Evolutionary conservation across 2,888 invertebrate genomes (phyloP), one percentile per base, ranked within the genome.

Genomic region (Lepidochrysops patricia): DNA sequence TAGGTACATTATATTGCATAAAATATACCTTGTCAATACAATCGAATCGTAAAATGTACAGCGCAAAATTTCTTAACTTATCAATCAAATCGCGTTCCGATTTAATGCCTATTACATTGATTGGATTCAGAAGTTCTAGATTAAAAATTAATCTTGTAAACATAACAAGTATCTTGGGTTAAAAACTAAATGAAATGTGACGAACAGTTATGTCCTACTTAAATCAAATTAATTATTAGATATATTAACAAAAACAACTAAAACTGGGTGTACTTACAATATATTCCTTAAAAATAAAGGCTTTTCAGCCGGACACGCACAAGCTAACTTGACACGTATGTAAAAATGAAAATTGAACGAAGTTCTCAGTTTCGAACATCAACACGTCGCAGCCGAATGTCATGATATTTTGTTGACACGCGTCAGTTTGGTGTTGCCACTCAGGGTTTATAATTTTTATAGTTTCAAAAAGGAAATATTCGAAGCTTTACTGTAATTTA

Each of bases 301-400:
- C 84, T 74, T 71, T 67, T 49, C 57, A 76, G 85, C 85, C 85
- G 72, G 72, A 77, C 80, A 73, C 83, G 84, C 76, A 73, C 83
- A 82, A 82, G 71, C 72, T 77, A 68, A 71, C 76, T 80, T 87
- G 88, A 89, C 88, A 89, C 88, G 88, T 89, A 87, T 79, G 77
- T 83, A 84, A 83, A 88, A 87, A 81, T 84, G 81, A 83, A 80
- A 69, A 50, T 60, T 61, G 67, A 69, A 65, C n/a, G 62, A 66
- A 68, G 70, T 62, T 62, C 64, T 60, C 62, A 57, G 58, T 50
- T 60, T 68, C 4, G 29, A 69, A 71, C 66, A 65, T 67, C 72
- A 72, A 72, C 71, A 74, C 72, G 74, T 72, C 73, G 71, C 70
- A 60, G 61, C 56, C 57, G 65, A 60, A 66, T 65, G 71, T 72